phyloP scores from a whole-genome alignment of 2,888 invertebrate genomes.

The Xestoiulus laeticollis region DNA sequence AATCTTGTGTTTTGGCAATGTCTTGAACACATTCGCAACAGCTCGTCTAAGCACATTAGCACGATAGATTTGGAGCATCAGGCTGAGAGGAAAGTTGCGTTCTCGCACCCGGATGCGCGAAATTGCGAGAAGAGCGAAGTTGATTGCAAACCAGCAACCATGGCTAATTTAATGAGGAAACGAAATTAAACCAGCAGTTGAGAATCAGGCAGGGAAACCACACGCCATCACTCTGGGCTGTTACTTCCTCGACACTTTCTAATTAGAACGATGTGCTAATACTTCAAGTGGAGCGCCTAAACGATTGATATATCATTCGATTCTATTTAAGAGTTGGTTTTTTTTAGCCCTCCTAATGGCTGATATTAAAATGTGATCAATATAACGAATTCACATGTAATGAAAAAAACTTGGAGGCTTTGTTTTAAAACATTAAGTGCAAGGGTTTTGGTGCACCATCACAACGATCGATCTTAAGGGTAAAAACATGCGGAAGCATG shows the following conservation, averaged over 20 bases:
- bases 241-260: constrained; percentile 37
- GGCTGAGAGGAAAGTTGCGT: background rate
- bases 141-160: constrained; percentile 34
- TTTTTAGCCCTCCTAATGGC: constrained; percentile 3
- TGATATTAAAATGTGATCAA: constrained; percentile 10
- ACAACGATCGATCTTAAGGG: background rate
- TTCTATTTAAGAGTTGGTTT: background rate
- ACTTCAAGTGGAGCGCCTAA: background rate
- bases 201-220: constrained; percentile 8
- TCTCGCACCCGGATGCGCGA: background rate
- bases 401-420: background rate
- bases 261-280: constrained; percentile 34
- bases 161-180: constrained; percentile 31
- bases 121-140: background rate
- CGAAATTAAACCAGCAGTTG: constrained; percentile 37
- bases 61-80: background rate
- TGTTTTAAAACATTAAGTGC: background rate
- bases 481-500: too few species aligned
- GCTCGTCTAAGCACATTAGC: constrained; percentile 16
- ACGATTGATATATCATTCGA: constrained; percentile 37
- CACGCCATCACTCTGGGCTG: constrained; percentile 34
- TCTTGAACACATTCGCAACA: background rate
- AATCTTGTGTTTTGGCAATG: background rate
- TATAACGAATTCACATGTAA: background rate
- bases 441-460: background rate